phyloP scores from a whole-genome alignment of 2,797 vertebrate genomes.

The Picus viridis region DNA sequence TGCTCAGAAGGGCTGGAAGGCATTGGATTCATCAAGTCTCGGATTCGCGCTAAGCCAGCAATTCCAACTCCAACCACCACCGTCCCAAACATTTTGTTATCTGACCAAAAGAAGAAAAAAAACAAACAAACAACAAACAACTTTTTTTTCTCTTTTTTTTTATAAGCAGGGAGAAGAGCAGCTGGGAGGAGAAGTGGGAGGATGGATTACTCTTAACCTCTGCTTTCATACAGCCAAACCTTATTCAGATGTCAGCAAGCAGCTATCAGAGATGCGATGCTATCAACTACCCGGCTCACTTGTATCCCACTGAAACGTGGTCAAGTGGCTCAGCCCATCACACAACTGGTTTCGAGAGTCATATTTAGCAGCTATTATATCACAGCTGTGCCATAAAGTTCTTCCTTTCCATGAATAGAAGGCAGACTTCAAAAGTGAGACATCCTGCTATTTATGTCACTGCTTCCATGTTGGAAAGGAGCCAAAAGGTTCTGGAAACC shows the following conservation, averaged over 20 bases:
- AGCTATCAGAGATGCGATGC: background rate
- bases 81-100: conserved; percentile 85
- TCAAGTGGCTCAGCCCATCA: background rate
- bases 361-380: conserved; percentile 13
- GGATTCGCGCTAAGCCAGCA: conserved; percentile 87
- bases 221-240: background rate
- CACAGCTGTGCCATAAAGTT: background rate
- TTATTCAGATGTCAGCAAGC: background rate
- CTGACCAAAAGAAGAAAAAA: conserved; percentile 7
- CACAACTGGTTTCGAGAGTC: background rate
- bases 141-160: background rate
- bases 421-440: conserved; percentile 37
- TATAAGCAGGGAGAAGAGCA: background rate
- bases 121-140: background rate
- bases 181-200: background rate
- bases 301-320: background rate
- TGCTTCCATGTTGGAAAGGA: background rate
- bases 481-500: conserved; percentile 27
- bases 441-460: conserved; percentile 12
- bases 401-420: conserved; percentile 20
- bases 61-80: conserved; percentile 91
- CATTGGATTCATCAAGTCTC: conserved; percentile 84
- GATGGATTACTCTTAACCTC: background rate
- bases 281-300: background rate
- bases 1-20: conserved; percentile 83